Base-by-base conservation (phyloP, 2,888 invertebrate genomes). In the Caenorhabditis uteleia region DNA sequence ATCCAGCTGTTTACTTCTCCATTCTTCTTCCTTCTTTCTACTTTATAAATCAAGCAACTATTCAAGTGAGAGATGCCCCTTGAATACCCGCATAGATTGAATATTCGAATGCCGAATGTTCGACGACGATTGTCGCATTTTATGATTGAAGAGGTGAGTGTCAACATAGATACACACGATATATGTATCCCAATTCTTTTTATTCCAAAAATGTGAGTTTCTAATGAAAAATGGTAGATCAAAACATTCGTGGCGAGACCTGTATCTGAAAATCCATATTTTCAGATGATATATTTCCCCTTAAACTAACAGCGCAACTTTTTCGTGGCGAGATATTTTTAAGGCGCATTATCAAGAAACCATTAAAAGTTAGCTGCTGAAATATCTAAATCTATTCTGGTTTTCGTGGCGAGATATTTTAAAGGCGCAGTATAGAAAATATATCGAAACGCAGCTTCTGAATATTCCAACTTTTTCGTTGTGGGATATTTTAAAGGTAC, bases 91-190 rank as follows among this genome's bases (percentile, higher is more conserved):
- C 4, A n/a, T 20, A 45, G 57, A 36, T 55, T 62, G 38, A 62
- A 62, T 40, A 56, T 62, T 44, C 51, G 51, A 43, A 56, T 62
- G 42, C 62, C 62, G 34, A 62, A 62, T 48, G 62, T 62, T 33
- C 33, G 62, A 31, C 23, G 62, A 43, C 29, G 62, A 49, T 45
- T 62, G 34, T 62, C 62, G 8, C 62, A 62, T 48, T 62, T 62
- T 39, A 62, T 62, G 62, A 51, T 62, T 6, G 62, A 62, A 51
- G 62, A 62, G 48, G 62, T 62, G 26, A 47, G 55, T 16, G 8
- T 38, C 12, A 7, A 38, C 14, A 10, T 12, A 29, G 14, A 29
- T 10, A 10, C 31, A 29, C 7, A 29, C 14, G 7, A 29, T 29
- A 10, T 12, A 14, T 10, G 8, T 12, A 7, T 12, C 14, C 14